Evolutionary conservation across 2,113 vertebrate species (phyloP), one percentile per base, ranked within the genome.

Genomic region (Aix galericulata): DNA sequence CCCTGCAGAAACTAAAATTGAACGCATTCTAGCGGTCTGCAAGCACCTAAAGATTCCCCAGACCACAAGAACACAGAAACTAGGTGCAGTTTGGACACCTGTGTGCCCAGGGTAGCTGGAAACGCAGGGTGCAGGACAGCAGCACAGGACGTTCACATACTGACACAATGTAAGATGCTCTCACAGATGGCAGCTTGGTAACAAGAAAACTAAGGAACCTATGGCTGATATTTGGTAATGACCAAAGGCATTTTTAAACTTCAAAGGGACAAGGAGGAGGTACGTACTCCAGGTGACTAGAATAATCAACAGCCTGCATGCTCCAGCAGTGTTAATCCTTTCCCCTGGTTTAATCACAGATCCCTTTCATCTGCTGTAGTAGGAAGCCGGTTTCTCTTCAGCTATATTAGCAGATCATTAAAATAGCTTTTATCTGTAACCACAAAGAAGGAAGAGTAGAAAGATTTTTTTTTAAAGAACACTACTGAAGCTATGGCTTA

Each of bases 81-180:
- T 2, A 3, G 56, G 18, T 0, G 4, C 46, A 75, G n/a, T 4
- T 81, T 8, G 0, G 0, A 11, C 21, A 11, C 46, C 8, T 1
- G 17, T 7, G 12, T 14, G 2, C 11, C 7, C 2, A 5, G 44
- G 7, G 42, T 6, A 15, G 12, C 0, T 0, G 1, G 21, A 38
- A 55, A n/a, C 27, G 31, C 60, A 44, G 5, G 10, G 32, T 4
- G 0, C 34, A 26, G 4, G 62, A 9, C 16, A 62, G 15, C 0
- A 2, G 21, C 7, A 4, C 4, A 4, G 29, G 22, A 17, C 4
- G 6, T 0, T 27, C 23, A 27, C 4, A 8, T 7, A 31, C 5
- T 31, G 10, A 11, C 0, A 1, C 14, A 20, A 25, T 1, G 6
- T 4, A 4, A 40, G 18, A 8, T 8, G 34, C 17, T 48, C 50